Percentiles rank a stretch among this genome's conserved stretches.
phyloP scores from a whole-genome alignment of 2,797 vertebrate genomes.

The Meriones psammophilus region DNA sequence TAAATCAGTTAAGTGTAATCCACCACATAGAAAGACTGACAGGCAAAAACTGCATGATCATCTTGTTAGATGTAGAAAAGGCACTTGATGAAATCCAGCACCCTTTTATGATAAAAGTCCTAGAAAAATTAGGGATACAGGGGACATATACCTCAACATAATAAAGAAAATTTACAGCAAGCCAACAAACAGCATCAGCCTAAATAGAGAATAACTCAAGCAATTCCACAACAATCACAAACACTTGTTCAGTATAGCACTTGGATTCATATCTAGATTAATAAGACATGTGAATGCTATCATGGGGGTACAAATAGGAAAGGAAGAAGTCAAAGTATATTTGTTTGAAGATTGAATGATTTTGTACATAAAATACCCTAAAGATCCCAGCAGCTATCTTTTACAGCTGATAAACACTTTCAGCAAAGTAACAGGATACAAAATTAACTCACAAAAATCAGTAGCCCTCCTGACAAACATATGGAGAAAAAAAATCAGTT shows the following conservation, averaged over 20 bases:
- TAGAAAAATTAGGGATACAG: background rate
- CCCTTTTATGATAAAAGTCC: background rate
- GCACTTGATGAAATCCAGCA: background rate
- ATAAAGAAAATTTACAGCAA: background rate
- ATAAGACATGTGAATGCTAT: background rate
- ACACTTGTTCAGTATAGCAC: background rate
- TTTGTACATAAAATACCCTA: background rate
- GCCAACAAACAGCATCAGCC: background rate
- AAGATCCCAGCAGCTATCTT: background rate
- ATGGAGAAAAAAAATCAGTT: background rate
- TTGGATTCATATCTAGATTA: background rate
- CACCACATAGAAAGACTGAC: background rate
- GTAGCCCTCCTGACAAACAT: background rate
- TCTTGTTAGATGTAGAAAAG: background rate
- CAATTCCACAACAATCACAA: background rate
- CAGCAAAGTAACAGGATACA: background rate
- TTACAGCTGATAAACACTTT: background rate
- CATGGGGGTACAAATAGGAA: background rate
- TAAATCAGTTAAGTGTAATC: background rate
- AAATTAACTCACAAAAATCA: background rate
- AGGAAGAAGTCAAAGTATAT: background rate
- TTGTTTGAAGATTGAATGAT: background rate
- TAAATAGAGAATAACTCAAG: background rate
- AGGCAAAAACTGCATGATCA: background rate
- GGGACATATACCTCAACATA: background rate